Evolutionary conservation across 2,888 invertebrate genomes (phyloP).

Genomic region (Smittia sp.): DNA sequence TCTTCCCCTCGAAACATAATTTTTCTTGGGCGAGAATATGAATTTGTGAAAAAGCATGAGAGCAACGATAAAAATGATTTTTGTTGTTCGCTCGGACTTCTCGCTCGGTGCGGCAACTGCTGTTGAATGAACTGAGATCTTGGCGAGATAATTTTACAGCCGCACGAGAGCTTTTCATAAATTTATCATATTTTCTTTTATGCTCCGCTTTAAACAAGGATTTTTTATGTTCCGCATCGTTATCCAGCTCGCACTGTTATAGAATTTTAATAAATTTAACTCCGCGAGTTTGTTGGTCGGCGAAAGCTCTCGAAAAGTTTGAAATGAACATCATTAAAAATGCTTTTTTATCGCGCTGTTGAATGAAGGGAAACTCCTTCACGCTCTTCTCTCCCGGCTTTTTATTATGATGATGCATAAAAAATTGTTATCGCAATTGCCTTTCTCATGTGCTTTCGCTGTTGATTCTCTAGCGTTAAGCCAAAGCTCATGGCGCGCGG

Average conservation of each 20-base stretch:
- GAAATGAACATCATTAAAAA: slow-evolving; percentile 22
- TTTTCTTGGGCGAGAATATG: background rate
- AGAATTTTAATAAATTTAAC: slow-evolving; percentile 9
- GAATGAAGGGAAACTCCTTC: slow-evolving; percentile 27
- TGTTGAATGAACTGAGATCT: slow-evolving; percentile 19
- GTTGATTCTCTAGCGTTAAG: background rate
- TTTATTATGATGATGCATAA: slow-evolving; percentile 29
- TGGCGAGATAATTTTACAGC: slow-evolving; percentile 7
- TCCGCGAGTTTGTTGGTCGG: background rate
- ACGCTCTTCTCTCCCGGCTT: background rate
- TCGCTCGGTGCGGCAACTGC: background rate
- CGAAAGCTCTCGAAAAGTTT: background rate
- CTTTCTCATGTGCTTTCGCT: slow-evolving; percentile 5
- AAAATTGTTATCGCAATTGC: slow-evolving; percentile 33
- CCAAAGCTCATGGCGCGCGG: background rate
- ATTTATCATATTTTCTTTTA: slow-evolving; percentile 16
- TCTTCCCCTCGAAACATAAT: background rate
- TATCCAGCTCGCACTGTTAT: slow-evolving; percentile 1
- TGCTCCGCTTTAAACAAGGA: background rate
- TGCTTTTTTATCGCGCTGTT: slow-evolving; percentile 26
- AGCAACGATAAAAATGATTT: slow-evolving; percentile 15
- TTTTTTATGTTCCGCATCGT: slow-evolving; percentile 3
- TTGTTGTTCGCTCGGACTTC: slow-evolving; percentile 5
- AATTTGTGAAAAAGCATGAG: background rate
- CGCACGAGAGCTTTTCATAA: slow-evolving; percentile 23